Conservation (phyloP, 2,888 invertebrate species). For the Andrena minutula region DNA sequence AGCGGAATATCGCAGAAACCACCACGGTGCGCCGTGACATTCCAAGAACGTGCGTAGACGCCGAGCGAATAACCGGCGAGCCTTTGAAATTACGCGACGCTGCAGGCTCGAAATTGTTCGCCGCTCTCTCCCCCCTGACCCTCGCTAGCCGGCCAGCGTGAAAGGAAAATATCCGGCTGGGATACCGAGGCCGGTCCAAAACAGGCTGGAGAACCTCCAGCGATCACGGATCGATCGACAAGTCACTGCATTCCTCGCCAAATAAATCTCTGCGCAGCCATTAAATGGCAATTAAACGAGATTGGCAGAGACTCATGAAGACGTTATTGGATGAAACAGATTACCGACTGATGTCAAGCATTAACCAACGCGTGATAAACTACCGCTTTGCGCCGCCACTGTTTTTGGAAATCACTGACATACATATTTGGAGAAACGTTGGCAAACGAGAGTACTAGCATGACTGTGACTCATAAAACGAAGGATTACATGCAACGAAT, state of each 20-base stretch:
- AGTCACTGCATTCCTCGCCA: background rate
- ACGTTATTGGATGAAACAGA: background rate
- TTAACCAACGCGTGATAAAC: background rate
- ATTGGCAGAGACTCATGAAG: background rate
- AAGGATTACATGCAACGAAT: background rate
- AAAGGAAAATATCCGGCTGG: conserved; percentile 39
- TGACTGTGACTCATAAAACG: background rate
- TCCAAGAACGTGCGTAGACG: conserved; percentile 29
- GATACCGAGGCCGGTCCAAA: conserved; percentile 16
- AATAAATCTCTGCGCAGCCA: background rate
- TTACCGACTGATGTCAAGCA: conserved; percentile 1
- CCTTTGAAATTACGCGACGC: conserved; percentile 51
- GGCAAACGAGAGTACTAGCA: background rate
- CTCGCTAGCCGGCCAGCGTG: conserved; percentile 1
- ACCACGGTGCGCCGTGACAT: background rate
- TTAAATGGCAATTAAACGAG: background rate
- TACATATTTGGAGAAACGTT: background rate
- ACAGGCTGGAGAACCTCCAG: conserved; percentile 6
- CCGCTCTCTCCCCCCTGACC: conserved; percentile 12
- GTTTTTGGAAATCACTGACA: background rate
- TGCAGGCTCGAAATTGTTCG: conserved; percentile 39
- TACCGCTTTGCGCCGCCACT: background rate
- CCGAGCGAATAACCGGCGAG: conserved; percentile 45
- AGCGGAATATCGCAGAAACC: conserved; percentile 14
- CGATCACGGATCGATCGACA: conserved; percentile 1